These are phyloP conservation scores for Corythoichthys intestinalis DNA, from an alignment of 2,113 vertebrate genomes.

Conservation along the genomic window DNA sequence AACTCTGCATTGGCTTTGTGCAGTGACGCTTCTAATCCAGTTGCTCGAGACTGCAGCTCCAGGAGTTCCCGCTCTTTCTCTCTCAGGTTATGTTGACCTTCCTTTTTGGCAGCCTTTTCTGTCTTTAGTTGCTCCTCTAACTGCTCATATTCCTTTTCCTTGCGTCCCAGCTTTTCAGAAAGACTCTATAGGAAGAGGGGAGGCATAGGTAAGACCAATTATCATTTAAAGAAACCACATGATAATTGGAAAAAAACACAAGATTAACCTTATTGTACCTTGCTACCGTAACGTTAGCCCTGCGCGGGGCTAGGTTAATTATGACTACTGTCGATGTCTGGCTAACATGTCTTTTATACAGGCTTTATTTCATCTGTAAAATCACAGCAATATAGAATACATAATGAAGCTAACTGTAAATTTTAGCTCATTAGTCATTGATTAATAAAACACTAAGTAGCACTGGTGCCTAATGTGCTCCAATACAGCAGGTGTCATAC, in stretches of 20 bases:
- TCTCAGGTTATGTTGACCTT: constrained; percentile 77
- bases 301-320: no score
- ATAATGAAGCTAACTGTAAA: no score
- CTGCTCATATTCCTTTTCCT: constrained; percentile 79
- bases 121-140: constrained; percentile 79
- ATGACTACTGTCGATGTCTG: no score
- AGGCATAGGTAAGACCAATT: not conserved
- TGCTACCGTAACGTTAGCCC: no score
- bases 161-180: constrained; percentile 80
- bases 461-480: no score
- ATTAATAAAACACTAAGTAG: no score
- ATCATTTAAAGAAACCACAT: not conserved
- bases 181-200: constrained; percentile 70
- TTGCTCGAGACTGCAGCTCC: constrained; percentile 81
- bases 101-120: constrained; percentile 80
- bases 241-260: not conserved
- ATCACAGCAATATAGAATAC: no score
- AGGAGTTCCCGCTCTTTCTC: constrained; percentile 87
- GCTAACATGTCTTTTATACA: no score
- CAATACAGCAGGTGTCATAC: no score
- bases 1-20: constrained; percentile 80
- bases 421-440: no score
- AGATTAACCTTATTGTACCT: not conserved
- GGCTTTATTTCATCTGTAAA: no score
- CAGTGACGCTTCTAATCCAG: constrained; percentile 76